Evolutionary conservation across 2,797 vertebrate species (phyloP), one percentile per base, ranked within the genome.

Genomic region (Microcaecilia unicolor): DNA sequence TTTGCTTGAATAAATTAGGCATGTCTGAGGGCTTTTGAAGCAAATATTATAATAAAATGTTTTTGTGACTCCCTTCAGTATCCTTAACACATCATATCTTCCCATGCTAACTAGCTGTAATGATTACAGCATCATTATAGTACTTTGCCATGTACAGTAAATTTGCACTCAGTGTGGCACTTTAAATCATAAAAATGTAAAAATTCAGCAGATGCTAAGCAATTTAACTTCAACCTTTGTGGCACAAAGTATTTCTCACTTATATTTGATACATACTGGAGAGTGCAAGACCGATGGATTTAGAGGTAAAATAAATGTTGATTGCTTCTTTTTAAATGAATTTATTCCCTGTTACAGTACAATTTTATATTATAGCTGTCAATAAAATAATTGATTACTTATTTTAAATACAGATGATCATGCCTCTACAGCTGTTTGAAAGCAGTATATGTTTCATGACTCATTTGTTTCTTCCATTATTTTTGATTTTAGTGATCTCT

Each of bases 161-260:
- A 44, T 57, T 46, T 44, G 16, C n/a, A 46, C 10, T 43, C 18
- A 27, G 11, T 13, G 38, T 37, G 24, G 31, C 34, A 55, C 7
- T 37, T 36, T 40, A 46, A 58, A 49, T 44, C 25, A 59, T 46
- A 26, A 59, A 57, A 56, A 24, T 32, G 11, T 27, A 53, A 31
- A 49, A 44, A 39, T 41, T 48, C 61, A 44, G 34, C 32, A 56
- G 37, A 47, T 45, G 36, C 15, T 33, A 19, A 49, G 43, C 15
- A 54, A 45, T 50, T 48, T 44, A n/a, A 30, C 36, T 38, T 26
- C 50, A 54, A 28, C 14, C 29, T 48, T 50, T 34, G 27, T 44
- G 11, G 7, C 7, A 28, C 5, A n/a, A 17, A 21, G 9, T 31
- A 39, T 41, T 34, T 51, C 14, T 34, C 12, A 7, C 8, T 13